Conservation (phyloP, 1,140 invertebrate genomes). For the Sogatella furcifera region DNA sequence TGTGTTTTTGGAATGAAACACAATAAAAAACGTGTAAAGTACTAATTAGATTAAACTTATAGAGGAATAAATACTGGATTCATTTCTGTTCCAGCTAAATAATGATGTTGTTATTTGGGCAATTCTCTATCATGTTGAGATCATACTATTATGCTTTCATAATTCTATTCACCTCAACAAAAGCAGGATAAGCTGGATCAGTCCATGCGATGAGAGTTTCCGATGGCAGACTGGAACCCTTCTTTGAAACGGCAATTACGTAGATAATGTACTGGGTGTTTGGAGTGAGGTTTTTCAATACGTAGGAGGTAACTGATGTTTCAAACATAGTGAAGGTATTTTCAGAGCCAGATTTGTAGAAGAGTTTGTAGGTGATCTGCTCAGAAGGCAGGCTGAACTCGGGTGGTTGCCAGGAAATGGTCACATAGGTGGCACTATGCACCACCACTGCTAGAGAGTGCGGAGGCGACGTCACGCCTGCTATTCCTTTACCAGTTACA, state of each 20-base stretch:
- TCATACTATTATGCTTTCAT: too few relatives aligned
- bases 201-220: constrained; percentile 76
- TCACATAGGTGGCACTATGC: constrained; percentile 65
- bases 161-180: constrained; percentile 59
- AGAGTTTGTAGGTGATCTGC: constrained; percentile 58
- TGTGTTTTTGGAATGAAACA: too few relatives aligned
- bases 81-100: too few relatives aligned
- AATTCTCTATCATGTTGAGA: too few relatives aligned
- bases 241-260: constrained; percentile 52
- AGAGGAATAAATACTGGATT: too few relatives aligned
- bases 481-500: constrained; percentile 31
- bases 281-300: constrained; percentile 52
- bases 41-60: too few relatives aligned
- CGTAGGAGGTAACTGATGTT: constrained; percentile 54
- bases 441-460: constrained; percentile 62
- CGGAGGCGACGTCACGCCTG: constrained; percentile 61
- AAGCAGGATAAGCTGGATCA: constrained; percentile 71
- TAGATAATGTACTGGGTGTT: constrained; percentile 70
- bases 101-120: too few relatives aligned
- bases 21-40: too few relatives aligned
- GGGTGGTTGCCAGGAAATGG: constrained; percentile 68
- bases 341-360: constrained; percentile 48
- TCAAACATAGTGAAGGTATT: constrained; percentile 45
- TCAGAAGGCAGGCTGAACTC: constrained; percentile 64
- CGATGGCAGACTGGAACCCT: constrained; percentile 56